Evolutionary conservation across 2,113 vertebrate genomes (phyloP).

Genomic region (Mastomys coucha): DNA sequence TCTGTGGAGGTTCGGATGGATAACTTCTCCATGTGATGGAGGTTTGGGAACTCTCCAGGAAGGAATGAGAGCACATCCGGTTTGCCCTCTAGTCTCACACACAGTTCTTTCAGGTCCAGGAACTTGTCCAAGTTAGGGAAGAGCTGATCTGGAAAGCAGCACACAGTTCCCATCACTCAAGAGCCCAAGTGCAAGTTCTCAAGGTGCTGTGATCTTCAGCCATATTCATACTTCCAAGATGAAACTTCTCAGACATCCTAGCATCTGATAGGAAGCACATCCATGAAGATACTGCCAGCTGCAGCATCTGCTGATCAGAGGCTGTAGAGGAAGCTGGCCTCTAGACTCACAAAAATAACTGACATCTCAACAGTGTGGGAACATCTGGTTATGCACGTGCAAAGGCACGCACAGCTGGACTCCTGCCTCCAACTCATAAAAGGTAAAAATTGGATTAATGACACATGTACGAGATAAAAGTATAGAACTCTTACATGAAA

Average conservation of each 20-base stretch:
- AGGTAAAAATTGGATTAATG: not conserved
- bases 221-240: slow-evolving; percentile 13
- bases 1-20: not conserved
- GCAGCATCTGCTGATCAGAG: not conserved
- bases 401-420: not conserved
- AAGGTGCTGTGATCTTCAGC: slow-evolving; percentile 30
- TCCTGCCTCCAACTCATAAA: not conserved
- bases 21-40: slow-evolving; percentile 65
- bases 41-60: slow-evolving; percentile 50
- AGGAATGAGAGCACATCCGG: slow-evolving; percentile 33
- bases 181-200: not conserved
- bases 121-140: slow-evolving; percentile 79
- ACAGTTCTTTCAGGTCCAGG: slow-evolving; percentile 76
- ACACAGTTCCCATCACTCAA: slow-evolving; percentile 32
- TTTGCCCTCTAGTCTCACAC: slow-evolving; percentile 21
- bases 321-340: not conserved
- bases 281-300: not conserved
- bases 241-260: not conserved
- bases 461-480: not conserved
- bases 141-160: slow-evolving; percentile 66
- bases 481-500: not conserved
- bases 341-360: not conserved
- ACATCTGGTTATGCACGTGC: not conserved
- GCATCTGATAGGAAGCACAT: not conserved
- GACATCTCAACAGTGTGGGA: not conserved